Conservation (phyloP, 92 coral and sea anemone species). For the Epizoanthus illoricatus region DNA sequence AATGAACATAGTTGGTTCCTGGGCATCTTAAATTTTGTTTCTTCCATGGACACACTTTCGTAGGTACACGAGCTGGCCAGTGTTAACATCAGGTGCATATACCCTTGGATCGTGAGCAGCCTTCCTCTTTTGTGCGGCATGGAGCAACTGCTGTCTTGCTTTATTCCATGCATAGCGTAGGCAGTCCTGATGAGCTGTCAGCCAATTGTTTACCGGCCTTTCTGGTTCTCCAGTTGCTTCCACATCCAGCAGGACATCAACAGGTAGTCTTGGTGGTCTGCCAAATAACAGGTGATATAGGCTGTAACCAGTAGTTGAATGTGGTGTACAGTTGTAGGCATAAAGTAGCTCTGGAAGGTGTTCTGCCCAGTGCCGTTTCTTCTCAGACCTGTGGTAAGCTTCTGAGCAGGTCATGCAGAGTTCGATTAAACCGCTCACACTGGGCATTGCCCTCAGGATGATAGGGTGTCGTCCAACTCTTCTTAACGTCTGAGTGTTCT, state of each 20-base stretch:
- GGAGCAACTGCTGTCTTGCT: slow-evolving; percentile 20
- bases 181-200: slow-evolving; percentile 19
- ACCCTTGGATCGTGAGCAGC: too few relatives aligned
- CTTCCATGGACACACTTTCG: background rate
- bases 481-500: background rate
- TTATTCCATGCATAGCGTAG: slow-evolving; percentile 31
- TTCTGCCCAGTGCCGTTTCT: slow-evolving; percentile 37
- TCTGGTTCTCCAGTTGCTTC: slow-evolving; percentile 5
- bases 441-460: slow-evolving; percentile 40
- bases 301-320: slow-evolving; percentile 25
- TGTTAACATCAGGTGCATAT: too few relatives aligned
- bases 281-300: slow-evolving; percentile 29
- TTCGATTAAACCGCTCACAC: slow-evolving; percentile 35
- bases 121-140: background rate
- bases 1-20: slow-evolving; percentile 41
- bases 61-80: slow-evolving; percentile 31
- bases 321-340: slow-evolving; percentile 39
- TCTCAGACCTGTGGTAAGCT: slow-evolving; percentile 29
- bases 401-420: slow-evolving; percentile 42
- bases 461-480: slow-evolving; percentile 34
- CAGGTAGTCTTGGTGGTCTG: slow-evolving; percentile 31
- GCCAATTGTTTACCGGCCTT: slow-evolving; percentile 19
- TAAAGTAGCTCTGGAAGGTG: slow-evolving; percentile 40
- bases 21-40: slow-evolving; percentile 33
- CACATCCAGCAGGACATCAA: slow-evolving; percentile 28